Evolutionary conservation across 2,797 vertebrate species (phyloP), one percentile per base, ranked within the genome.

Genomic region (Coregonus suidteri): DNA sequence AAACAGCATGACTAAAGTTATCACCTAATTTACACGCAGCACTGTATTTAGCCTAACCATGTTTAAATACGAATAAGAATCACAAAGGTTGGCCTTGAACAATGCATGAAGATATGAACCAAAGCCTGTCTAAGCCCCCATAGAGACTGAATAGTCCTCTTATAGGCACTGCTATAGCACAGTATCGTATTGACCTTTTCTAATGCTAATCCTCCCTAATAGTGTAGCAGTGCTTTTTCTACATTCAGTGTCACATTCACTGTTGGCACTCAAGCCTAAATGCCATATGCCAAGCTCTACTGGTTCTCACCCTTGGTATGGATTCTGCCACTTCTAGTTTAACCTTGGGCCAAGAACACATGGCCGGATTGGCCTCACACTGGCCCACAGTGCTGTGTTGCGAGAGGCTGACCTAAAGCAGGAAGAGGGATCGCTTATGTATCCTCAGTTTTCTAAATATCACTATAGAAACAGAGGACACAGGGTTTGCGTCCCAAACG

Each of bases 291-390:
- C 56, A 51, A 35, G 67, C 30, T 59, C 18, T 59, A 56, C 34
- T 16, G 3, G 15, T 18, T 20, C 20, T 66, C 62, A 67, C 74
- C 41, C 41, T 25, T 5, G 7, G 35, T 15, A 59, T 52, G 41
- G 18, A 35, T 20, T 35, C 16, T 47, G 41, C 0, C 18, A 0
- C 11, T n/a, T 71, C 69, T 47, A 71, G 69, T 51, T 52, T 71
- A 71, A 71, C 69, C 41, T 71, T 71, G 69, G 69, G 47, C 69
- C 11, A 47, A n/a, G 13, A 11, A 51, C n/a, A 71, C 41, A 47
- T 20, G 68, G 69, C 9, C 18, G 6, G 18, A 59, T 59, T 59
- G 56, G 56, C 18, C 18, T 11, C 37, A 71, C 37, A 25, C 41
- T 25, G 69, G n/a, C 14, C 20, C 13, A 15, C 70, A 5, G 25